phyloP scores from a whole-genome alignment of 2,113 vertebrate genomes.

The Platichthys flesus region DNA sequence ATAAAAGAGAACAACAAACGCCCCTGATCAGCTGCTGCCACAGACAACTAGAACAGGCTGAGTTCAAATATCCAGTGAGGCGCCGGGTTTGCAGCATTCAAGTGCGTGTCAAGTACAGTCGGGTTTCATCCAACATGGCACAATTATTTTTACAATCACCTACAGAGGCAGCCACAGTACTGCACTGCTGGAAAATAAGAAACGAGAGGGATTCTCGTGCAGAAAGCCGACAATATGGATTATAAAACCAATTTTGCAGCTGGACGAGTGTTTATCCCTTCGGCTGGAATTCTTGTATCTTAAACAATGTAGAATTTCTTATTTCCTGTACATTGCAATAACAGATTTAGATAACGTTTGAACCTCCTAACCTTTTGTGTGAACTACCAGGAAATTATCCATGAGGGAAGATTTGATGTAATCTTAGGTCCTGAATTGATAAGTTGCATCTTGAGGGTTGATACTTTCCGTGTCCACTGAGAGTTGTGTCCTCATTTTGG shows the following conservation, averaged over 20 bases:
- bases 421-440: conserved; percentile 11
- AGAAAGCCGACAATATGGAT: not conserved
- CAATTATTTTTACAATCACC: not conserved
- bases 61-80: not conserved
- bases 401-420: conserved; percentile 2
- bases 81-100: not conserved
- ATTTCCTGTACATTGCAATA: conserved; percentile 1
- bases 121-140: not conserved
- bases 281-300: not conserved
- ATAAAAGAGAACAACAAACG: not conserved
- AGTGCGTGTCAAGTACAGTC: not conserved
- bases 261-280: not conserved
- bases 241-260: not conserved
- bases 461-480: too few relatives aligned
- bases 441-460: too few relatives aligned
- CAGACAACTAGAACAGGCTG: not conserved
- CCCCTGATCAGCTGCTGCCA: not conserved
- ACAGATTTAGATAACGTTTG: not conserved
- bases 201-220: not conserved
- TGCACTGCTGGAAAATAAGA: not conserved
- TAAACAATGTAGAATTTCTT: not conserved
- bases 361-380: not conserved
- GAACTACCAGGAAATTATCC: conserved; percentile 1
- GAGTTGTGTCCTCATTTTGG: too few relatives aligned
- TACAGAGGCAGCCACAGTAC: not conserved